phyloP scores from a whole-genome alignment of 2,113 vertebrate genomes.

The Lepus americanus region DNA sequence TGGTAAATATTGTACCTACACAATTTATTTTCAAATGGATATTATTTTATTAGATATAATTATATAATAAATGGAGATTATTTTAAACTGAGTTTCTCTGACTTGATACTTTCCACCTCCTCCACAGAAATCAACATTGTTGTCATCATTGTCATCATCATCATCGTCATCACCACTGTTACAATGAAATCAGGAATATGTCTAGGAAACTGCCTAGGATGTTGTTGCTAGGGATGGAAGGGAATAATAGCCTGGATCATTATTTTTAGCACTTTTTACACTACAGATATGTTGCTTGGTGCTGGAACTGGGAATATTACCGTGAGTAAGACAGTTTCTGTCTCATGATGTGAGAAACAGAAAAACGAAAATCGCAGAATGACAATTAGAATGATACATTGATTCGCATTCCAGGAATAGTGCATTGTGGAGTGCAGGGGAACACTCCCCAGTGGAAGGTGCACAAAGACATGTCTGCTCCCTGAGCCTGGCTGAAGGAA shows the following conservation, averaged over 20 bases:
- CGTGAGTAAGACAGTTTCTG: neutral
- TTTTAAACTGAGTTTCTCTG: neutral
- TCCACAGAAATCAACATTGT: neutral
- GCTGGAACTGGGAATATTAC: neutral
- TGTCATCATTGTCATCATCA: neutral
- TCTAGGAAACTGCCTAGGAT: neutral
- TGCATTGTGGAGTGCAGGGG: rapidly evolving
- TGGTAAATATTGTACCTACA: neutral
- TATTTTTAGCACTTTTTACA: neutral
- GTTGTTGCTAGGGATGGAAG: neutral
- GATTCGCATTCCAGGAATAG: rapidly evolving
- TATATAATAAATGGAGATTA: neutral
- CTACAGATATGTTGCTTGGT: neutral
- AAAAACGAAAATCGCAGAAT: neutral
- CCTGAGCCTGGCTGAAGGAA: rapidly evolving
- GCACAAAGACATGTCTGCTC: rapidly evolving
- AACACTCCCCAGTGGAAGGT: rapidly evolving
- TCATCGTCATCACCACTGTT: no score
- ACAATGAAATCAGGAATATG: neutral
- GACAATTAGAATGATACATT: neutral
- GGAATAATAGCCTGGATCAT: neutral
- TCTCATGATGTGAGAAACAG: neutral
- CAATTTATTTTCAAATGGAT: neutral
- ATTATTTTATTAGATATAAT: neutral
- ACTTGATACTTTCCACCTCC: neutral